Conservation (phyloP, 2,113 vertebrate genomes). For the Salminus brasiliensis region DNA sequence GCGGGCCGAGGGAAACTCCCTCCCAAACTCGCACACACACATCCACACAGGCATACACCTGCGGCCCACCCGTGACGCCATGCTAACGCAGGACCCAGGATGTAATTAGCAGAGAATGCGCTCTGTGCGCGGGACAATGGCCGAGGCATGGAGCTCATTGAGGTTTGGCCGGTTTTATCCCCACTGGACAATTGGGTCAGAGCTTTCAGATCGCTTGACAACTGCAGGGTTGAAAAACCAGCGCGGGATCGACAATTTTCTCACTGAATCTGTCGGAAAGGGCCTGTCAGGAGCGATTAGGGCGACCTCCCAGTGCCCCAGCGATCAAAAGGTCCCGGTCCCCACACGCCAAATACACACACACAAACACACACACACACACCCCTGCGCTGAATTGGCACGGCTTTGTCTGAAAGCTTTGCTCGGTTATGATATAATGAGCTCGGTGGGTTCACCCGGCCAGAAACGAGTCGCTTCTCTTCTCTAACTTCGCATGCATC, state of each 20-base stretch:
- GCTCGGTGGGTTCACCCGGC: slow-evolving; percentile 92
- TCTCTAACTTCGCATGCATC: slow-evolving; percentile 72
- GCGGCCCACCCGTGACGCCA: slow-evolving; percentile 86
- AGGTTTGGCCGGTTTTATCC: slow-evolving; percentile 77
- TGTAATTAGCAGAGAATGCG: slow-evolving; percentile 98
- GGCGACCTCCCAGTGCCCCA: slow-evolving; percentile 85
- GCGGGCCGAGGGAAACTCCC: slow-evolving; percentile 62
- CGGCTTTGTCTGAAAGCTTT: slow-evolving; percentile 91
- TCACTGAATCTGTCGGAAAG: slow-evolving; percentile 98
- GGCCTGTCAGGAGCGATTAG: slow-evolving; percentile 96
- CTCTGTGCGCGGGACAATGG: slow-evolving; percentile 78
- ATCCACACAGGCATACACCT: slow-evolving; percentile 62
- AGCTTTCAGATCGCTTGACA: slow-evolving; percentile 99
- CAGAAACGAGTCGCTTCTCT: slow-evolving; percentile 60
- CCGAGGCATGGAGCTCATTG: slow-evolving; percentile 95
- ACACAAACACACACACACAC: slow-evolving; percentile 7
- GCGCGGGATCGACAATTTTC: slow-evolving; percentile 97
- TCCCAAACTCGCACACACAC: neutral
- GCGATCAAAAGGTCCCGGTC: slow-evolving; percentile 91
- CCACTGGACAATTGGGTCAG: slow-evolving; percentile 99
- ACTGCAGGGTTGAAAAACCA: slow-evolving; percentile 98
- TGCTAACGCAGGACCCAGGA: slow-evolving; percentile 66
- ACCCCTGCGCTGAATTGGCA: slow-evolving; percentile 91
- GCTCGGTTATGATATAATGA: slow-evolving; percentile 98
- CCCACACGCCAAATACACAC: slow-evolving; percentile 52